These are phyloP conservation scores for Hydractinia symbiolongicarpus DNA, from an alignment of 30 jellyfish, hydroid and myxozoan species.

Conservation along the genomic window DNA sequence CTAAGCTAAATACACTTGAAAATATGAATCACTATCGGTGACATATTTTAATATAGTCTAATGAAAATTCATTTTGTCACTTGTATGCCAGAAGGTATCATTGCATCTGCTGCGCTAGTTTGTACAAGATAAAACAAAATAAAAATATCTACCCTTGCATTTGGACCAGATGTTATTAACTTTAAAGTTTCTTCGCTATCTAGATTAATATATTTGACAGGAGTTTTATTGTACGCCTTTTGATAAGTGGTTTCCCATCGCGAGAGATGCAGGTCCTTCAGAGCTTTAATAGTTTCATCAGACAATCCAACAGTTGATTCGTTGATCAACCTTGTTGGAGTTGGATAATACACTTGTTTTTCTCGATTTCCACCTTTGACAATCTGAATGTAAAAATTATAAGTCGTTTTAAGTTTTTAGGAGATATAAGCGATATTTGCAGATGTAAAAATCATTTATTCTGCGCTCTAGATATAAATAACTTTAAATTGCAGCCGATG, in stretches of 20 bases:
- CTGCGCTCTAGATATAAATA: too few relatives aligned
- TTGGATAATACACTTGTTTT: slow-evolving; percentile 55
- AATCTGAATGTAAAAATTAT: slow-evolving; percentile 15
- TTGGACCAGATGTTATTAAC: slow-evolving; percentile 11
- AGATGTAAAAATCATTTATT: too few relatives aligned
- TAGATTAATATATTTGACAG: not conserved
- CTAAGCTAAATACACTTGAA: too few relatives aligned
- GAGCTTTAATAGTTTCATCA: slow-evolving; percentile 44
- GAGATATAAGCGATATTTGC: not conserved
- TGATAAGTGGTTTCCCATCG: slow-evolving; percentile 56
- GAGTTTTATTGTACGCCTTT: not conserved
- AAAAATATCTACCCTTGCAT: not conserved
- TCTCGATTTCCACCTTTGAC: slow-evolving; percentile 58
- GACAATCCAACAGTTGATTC: slow-evolving; percentile 37
- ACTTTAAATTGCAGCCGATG: too few relatives aligned
- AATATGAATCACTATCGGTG: too few relatives aligned
- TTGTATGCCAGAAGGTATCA: too few relatives aligned
- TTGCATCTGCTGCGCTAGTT: too few relatives aligned
- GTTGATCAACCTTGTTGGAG: slow-evolving; percentile 58
- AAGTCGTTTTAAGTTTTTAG: not conserved
- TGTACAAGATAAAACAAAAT: not conserved
- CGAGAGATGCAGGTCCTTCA: slow-evolving; percentile 36
- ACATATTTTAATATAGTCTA: too few relatives aligned
- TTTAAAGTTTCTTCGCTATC: slow-evolving; percentile 5
- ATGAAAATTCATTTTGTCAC: too few relatives aligned